A percentile compares a stretch with the other conserved stretches of the same genome.
These are phyloP conservation scores for Chaetoderma sp. DNA, from an alignment of 2,888 invertebrate genomes.

Conservation along the genomic window DNA sequence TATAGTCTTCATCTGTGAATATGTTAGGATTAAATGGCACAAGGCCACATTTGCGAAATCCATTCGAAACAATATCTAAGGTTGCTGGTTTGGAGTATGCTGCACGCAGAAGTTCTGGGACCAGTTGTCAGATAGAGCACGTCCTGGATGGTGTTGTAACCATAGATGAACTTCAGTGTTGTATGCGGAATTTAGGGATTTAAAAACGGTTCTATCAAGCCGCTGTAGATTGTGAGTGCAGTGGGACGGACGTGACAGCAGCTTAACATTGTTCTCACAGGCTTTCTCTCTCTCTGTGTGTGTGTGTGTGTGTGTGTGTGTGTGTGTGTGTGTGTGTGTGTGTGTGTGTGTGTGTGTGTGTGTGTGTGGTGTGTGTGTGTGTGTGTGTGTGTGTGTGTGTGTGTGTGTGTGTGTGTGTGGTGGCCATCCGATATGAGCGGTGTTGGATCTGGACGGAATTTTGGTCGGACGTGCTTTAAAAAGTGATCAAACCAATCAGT, in stretches of 20 bases:
- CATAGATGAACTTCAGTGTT: conserved; percentile 1
- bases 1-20: conserved; percentile 6
- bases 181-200: not conserved
- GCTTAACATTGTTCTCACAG: not conserved
- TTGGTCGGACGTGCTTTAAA: not conserved
- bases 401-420: too few species aligned
- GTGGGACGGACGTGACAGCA: conserved; percentile 1
- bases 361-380: too few species aligned
- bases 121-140: not conserved
- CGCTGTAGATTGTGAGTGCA: conserved; percentile 1
- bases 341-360: too few species aligned
- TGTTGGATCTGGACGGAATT: not conserved
- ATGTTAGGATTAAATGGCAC: conserved; percentile 4
- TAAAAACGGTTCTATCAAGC: not conserved
- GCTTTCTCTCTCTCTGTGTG: not conserved
- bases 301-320: too few species aligned
- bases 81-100: conserved; percentile 2
- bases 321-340: not conserved
- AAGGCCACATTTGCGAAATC: conserved; percentile 10
- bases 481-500: conserved; percentile 7
- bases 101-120: not conserved
- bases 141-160: not conserved
- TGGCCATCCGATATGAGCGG: not conserved
- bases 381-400: too few species aligned
- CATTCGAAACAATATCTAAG: not conserved